These are phyloP conservation scores for Drosophila nebulosa DNA, from an alignment of 1,140 invertebrate species.

Conservation along the genomic window DNA sequence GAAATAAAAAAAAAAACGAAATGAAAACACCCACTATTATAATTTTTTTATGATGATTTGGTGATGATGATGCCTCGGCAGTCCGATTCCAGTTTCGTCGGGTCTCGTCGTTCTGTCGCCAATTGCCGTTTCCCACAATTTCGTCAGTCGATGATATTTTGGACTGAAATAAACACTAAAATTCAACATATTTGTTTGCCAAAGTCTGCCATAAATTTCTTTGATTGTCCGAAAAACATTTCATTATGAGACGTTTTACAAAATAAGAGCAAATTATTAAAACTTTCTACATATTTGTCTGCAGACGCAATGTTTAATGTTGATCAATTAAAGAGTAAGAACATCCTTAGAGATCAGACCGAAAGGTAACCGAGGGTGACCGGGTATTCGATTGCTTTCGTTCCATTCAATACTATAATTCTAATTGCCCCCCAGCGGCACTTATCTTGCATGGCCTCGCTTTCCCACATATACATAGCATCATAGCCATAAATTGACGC, in stretches of 20 bases:
- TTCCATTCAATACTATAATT: conserved; percentile 17
- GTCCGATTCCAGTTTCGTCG: conserved; percentile 2
- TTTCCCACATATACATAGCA: conserved; percentile 2
- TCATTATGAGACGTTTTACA: conserved; percentile 63
- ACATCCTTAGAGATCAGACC: background rate
- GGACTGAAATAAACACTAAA: conserved; percentile 34
- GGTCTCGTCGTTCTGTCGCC: conserved; percentile 40
- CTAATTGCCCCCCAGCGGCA: conserved; percentile 16
- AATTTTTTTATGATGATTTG: conserved; percentile 13
- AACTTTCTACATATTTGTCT: conserved; percentile 1
- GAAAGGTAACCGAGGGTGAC: conserved; percentile 18
- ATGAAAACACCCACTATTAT: conserved; percentile 72
- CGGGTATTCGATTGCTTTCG: conserved; percentile 2
- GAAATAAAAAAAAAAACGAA: conserved; percentile 54
- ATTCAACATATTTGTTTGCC: conserved; percentile 65
- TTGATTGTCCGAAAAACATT: conserved; percentile 78
- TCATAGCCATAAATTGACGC: conserved; percentile 54
- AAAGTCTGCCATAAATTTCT: conserved; percentile 69
- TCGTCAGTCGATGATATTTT: conserved; percentile 52
- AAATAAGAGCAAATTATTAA: conserved; percentile 40
- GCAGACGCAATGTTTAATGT: background rate
- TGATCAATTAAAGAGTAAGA: background rate
- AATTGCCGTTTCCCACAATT: conserved; percentile 38
- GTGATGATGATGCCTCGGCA: background rate
- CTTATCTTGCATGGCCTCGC: background rate